These are phyloP conservation scores for Anarrhichthys ocellatus DNA, from an alignment of 2,113 vertebrate species.

Conservation along the genomic window DNA sequence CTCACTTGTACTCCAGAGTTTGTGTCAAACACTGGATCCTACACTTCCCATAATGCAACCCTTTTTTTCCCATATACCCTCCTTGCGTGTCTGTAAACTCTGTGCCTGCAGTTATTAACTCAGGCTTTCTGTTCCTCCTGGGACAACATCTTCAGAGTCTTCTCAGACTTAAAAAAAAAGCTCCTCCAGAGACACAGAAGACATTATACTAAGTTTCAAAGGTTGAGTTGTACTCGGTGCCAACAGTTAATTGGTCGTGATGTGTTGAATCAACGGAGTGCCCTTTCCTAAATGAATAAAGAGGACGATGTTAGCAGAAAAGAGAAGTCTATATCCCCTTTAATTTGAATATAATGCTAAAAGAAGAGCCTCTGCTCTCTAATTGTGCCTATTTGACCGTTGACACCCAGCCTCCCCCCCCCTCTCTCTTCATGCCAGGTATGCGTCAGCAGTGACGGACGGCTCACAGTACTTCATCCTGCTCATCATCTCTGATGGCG, in stretches of 20 bases:
- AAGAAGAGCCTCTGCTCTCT: not conserved
- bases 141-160: not conserved
- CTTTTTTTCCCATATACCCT: not conserved
- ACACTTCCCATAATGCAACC: not conserved
- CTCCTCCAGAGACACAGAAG: not conserved
- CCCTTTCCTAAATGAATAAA: not conserved
- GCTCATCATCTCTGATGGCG: conserved; percentile 96
- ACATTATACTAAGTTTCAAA: not conserved
- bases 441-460: conserved; percentile 92
- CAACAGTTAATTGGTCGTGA: not conserved
- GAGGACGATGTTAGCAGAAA: not conserved
- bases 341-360: not conserved
- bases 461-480: conserved; percentile 98
- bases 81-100: not conserved
- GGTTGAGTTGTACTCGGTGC: not conserved
- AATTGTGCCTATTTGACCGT: not conserved
- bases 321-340: not conserved
- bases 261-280: not conserved
- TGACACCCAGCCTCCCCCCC: not conserved
- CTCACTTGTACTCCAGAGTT: not conserved
- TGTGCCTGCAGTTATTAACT: not conserved
- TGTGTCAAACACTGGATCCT: not conserved
- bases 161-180: not conserved
- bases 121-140: not conserved
- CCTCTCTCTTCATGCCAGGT: conserved; percentile 76